phyloP scores from a whole-genome alignment of 2,797 vertebrate genomes.

The Holocentrus rufus region DNA sequence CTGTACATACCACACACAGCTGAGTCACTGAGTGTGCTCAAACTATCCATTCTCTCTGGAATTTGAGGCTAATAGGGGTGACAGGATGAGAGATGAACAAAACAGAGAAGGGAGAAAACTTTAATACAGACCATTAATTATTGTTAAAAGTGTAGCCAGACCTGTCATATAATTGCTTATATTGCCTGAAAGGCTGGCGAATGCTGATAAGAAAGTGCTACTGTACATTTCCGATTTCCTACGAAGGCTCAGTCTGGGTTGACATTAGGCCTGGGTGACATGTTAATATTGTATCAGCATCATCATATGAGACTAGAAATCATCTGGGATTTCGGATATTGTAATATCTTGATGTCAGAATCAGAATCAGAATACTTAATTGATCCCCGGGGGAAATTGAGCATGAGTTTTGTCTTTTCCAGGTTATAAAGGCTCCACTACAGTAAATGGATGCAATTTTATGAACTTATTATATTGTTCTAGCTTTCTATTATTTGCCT shows the following conservation, averaged over 20 bases:
- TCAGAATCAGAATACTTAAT: no score
- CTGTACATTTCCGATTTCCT: constrained; percentile 1
- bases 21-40: constrained; percentile 75
- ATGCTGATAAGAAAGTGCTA: neutral
- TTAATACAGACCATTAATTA: constrained; percentile 21
- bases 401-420: no score
- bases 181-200: neutral
- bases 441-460: no score
- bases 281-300: no score
- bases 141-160: neutral
- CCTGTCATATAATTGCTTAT: neutral
- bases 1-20: constrained; percentile 77
- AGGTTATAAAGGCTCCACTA: no score
- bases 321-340: no score
- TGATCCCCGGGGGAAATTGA: no score
- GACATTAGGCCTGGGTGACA: no score
- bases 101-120: constrained; percentile 26
- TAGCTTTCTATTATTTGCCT: no score
- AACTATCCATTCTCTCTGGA: constrained; percentile 81
- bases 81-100: constrained; percentile 34
- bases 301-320: no score
- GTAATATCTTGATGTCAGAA: no score
- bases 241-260: neutral
- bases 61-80: constrained; percentile 81
- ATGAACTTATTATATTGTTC: no score